phyloP scores from a whole-genome alignment of 2,888 invertebrate genomes.

The Callinectes sapidus region DNA sequence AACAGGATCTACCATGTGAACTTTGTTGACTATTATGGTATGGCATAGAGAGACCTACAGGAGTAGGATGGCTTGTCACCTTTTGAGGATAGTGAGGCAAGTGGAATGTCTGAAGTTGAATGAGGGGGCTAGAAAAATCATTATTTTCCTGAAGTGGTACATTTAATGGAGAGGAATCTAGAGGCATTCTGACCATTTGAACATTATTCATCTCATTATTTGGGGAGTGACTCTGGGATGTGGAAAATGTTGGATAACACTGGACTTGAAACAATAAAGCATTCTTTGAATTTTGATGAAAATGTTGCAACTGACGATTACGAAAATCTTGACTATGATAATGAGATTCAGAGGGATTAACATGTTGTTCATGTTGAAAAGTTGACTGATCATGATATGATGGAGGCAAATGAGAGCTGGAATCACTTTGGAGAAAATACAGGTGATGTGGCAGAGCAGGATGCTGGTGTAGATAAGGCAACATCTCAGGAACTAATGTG shows the following conservation, averaged over 20 bases:
- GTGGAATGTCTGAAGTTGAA: background rate
- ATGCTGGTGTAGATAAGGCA: conserved; percentile 28
- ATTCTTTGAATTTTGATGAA: conserved; percentile 23
- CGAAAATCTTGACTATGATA: conserved; percentile 31
- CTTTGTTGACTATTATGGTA: background rate
- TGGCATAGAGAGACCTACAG: background rate
- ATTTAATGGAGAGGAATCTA: background rate
- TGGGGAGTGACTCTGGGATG: conserved; percentile 13
- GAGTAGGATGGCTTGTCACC: background rate
- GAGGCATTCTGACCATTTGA: conserved; percentile 4
- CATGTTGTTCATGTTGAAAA: conserved; percentile 5
- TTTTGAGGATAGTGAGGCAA: background rate
- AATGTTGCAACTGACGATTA: conserved; percentile 32
- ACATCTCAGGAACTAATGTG: conserved; percentile 32
- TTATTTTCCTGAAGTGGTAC: background rate
- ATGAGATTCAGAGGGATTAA: conserved; percentile 20
- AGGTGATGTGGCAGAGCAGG: conserved; percentile 26
- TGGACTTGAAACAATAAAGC: background rate
- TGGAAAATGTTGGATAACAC: background rate
- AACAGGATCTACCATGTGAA: background rate
- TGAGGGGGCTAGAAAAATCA: background rate
- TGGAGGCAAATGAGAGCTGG: background rate
- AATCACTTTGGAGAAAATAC: conserved; percentile 7
- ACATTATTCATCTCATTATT: background rate
- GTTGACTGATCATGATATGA: conserved; percentile 30